Base-by-base conservation (phyloP, 2,113 vertebrate genomes). In the Hyperoodon ampullatus region DNA sequence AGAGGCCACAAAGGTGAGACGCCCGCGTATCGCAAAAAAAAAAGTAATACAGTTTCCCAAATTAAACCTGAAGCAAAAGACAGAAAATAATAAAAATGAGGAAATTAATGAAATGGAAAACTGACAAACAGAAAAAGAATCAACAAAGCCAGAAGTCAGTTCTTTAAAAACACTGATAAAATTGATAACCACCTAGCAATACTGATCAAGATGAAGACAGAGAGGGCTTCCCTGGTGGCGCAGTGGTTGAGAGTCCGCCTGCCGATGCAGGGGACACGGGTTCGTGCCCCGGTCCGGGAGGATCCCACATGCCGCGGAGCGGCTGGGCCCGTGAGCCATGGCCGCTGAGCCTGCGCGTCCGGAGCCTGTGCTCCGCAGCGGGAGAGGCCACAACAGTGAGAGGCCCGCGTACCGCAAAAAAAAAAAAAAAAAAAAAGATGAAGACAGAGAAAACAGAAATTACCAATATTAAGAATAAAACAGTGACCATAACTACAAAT, bases 111-210 rank as follows among this genome's bases (percentile, higher is more conserved):
- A 81, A 81, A 72, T 7, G 44, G n/a, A 90, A 95, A 91, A 85
- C 13, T 58, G 8, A 80, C 28, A 90, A 85, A 55, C 0, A 90
- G 14, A 60, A 71, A 82, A 89, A 65, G 87, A 71, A 84, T 33
- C 39, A 94, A 23, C 28, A 86, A 95, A 71, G 42, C 8, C 42
- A 92, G 14, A 88, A 72, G 10, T 26, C 28, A 68, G 14, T 68
- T 83, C 50, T 97, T 60, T 87, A 15, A 50, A 63, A 85, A 89
- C 33, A 81, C 5, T 68, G 44, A 82, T 47, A 91, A 74, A 86
- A n/a, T 47, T 53, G n/a, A 61, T 82, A 83, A 83, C 16, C 6
- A 87, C 53, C 16, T 58, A 91, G 6, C 13, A 83, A 92, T 35
- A 95, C 2, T 23, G 42, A 72, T 72, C 10, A 93, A 58, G 9